phyloP scores from a whole-genome alignment of 2,888 invertebrate genomes.

The Hypercompe scribonia region DNA sequence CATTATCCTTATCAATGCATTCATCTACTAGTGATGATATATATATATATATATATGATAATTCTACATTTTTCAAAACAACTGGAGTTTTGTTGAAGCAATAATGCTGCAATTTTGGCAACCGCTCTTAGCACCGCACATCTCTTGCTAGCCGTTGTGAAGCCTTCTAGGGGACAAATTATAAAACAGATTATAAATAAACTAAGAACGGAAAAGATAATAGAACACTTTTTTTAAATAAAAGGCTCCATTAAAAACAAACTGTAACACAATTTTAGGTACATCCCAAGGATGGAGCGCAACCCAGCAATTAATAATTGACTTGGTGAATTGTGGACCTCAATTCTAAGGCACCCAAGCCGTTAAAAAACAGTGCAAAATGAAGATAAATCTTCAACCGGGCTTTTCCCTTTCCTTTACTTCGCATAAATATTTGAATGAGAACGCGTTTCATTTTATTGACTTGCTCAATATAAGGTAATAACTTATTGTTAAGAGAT shows the following conservation, averaged over 20 bases:
- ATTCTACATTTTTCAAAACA: no score
- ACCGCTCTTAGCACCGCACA: no score
- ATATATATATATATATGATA: no score
- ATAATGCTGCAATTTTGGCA: no score
- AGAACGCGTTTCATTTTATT: slow-evolving; percentile 37
- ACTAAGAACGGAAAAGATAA: no score
- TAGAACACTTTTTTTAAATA: no score
- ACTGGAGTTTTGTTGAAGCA: no score
- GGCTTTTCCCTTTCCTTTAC: slow-evolving; percentile 34
- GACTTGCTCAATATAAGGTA: slow-evolving; percentile 22
- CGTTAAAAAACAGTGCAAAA: slow-evolving; percentile 41
- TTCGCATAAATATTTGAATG: slow-evolving; percentile 40
- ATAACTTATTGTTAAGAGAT: slow-evolving; percentile 26
- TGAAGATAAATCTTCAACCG: slow-evolving; percentile 44
- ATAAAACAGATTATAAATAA: no score
- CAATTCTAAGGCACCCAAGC: slow-evolving; percentile 29
- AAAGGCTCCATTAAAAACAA: not conserved
- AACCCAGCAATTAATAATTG: slow-evolving; percentile 40
- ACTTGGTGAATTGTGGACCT: slow-evolving; percentile 31
- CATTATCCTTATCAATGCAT: no score
- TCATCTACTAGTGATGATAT: no score
- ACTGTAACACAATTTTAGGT: slow-evolving; percentile 12
- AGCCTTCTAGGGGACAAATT: no score
- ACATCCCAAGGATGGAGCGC: slow-evolving; percentile 9
- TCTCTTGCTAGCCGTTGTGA: no score